Evolutionary conservation across 2,797 vertebrate species (phyloP), one percentile per base, ranked within the genome.

Genomic region (Melanotaenia pygmaea): DNA sequence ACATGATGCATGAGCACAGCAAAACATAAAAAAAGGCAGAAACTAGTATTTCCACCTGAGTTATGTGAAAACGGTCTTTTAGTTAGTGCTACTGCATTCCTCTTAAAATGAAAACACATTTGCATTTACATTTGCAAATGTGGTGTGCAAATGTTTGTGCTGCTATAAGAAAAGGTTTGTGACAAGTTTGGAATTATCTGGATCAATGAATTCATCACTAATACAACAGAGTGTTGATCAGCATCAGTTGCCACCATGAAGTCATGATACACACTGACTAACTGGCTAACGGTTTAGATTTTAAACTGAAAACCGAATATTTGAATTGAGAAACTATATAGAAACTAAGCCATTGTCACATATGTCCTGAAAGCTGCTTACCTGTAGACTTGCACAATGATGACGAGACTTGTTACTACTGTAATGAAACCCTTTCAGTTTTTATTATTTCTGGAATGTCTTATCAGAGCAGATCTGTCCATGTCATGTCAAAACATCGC

Each of bases 11-110:
- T 74, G 57, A 67, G 40, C 54, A 20, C 11, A 56, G 61, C 51
- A 20, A 73, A 72, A 85, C 79, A 86, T 82, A 70, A 54, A 74
- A 72, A 66, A 58, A 61, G 59, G 32, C 5, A 45, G 22, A 67
- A 83, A 89, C 84, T 50, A 13, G 74, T 67, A 72, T 20, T 50
- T 67, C 81, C 69, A 83, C 40, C 7, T 78, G 35, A 88, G 81
- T 59, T 77, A 87, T 84, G 85, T 56, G 59, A 85, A 67, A 59
- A 38, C 83, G 24, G 24, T 57, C 18, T 53, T 28, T 16, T 30
- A 76, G 72, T 74, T 45, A 62, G 16, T 24, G 64, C 64, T 22
- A 67, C 62, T 38, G 70, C 60, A 28, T 79, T 47, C 65, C 60
- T 88, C n/a, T 56, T 43, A 40, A 63, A 83, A 88, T 57, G 40